phyloP scores from a whole-genome alignment of 1,140 invertebrate genomes.

The Drosophila trapezifrons region DNA sequence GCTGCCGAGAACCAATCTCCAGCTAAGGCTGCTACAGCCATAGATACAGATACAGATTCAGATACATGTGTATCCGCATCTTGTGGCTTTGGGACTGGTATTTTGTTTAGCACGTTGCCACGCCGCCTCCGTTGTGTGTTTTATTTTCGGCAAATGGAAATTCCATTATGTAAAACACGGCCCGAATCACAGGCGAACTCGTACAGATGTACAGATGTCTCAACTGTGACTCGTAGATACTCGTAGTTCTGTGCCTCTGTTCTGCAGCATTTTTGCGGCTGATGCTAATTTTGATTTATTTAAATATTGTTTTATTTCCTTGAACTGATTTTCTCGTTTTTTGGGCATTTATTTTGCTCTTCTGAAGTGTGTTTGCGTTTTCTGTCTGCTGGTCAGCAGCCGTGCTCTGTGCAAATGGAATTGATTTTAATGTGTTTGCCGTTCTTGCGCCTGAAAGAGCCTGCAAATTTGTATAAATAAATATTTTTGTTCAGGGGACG shows the following conservation, averaged over 20 bases:
- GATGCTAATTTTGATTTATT: constrained; percentile 75
- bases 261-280: constrained; percentile 46
- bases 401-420: constrained; percentile 23
- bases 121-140: constrained; percentile 42
- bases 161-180: constrained; percentile 71
- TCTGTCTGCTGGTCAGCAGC: constrained; percentile 40
- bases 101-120: constrained; percentile 46
- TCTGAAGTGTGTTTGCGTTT: constrained; percentile 49
- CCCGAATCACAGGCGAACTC: constrained; percentile 39
- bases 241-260: constrained; percentile 14
- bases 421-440: constrained; percentile 53
- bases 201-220: constrained; percentile 28
- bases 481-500: constrained; percentile 19
- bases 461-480: constrained; percentile 27
- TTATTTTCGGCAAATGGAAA: constrained; percentile 74
- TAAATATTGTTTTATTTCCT: constrained; percentile 70
- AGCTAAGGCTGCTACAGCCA: constrained; percentile 4
- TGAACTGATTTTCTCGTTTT: constrained; percentile 39
- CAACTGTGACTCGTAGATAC: constrained; percentile 45
- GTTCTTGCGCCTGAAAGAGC: constrained; percentile 34
- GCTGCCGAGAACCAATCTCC: constrained; percentile 2
- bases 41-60: constrained; percentile 15
- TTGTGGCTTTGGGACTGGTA: constrained; percentile 43
- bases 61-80: constrained; percentile 39
- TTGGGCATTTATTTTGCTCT: constrained; percentile 13